These are phyloP conservation scores for Venusia cambrica DNA, from an alignment of 2,888 invertebrate species.

Conservation along the genomic window DNA sequence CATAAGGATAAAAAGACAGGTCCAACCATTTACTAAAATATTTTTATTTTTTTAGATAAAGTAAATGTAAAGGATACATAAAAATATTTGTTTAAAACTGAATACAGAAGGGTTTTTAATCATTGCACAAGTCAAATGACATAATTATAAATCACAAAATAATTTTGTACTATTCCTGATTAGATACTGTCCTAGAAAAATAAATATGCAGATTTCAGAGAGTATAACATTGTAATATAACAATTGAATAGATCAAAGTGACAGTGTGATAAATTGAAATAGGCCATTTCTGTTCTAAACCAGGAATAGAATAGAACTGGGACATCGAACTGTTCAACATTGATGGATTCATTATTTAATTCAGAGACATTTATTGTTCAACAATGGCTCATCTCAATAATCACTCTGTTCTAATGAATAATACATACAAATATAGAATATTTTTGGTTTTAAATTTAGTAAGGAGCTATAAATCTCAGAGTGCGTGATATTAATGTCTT, in stretches of 20 bases:
- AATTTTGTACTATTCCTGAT: slow-evolving; percentile 52
- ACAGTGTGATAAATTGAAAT: no score
- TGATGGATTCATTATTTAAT: no score
- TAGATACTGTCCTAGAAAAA: slow-evolving; percentile 29
- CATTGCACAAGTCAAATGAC: slow-evolving; percentile 11
- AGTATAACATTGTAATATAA: slow-evolving; percentile 3
- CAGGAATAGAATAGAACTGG: no score
- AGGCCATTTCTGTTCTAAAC: no score
- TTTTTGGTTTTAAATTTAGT: slow-evolving; percentile 1
- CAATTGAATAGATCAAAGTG: no score
- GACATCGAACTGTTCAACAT: no score
- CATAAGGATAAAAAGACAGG: neutral
- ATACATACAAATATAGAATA: neutral
- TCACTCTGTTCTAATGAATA: no score
- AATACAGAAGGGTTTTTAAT: neutral
- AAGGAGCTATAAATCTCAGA: slow-evolving; percentile 1
- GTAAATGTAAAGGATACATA: neutral
- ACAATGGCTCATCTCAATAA: no score
- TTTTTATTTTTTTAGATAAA: slow-evolving; percentile 1
- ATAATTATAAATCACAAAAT: slow-evolving; percentile 32
- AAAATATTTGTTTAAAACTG: slow-evolving; percentile 5
- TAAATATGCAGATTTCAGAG: slow-evolving; percentile 13
- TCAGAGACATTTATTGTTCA: no score
- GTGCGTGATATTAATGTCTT: slow-evolving; percentile 1
- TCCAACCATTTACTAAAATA: neutral